Evolutionary conservation across 2,888 invertebrate species (phyloP).

Genomic region (Gisinianus flammeolus): DNA sequence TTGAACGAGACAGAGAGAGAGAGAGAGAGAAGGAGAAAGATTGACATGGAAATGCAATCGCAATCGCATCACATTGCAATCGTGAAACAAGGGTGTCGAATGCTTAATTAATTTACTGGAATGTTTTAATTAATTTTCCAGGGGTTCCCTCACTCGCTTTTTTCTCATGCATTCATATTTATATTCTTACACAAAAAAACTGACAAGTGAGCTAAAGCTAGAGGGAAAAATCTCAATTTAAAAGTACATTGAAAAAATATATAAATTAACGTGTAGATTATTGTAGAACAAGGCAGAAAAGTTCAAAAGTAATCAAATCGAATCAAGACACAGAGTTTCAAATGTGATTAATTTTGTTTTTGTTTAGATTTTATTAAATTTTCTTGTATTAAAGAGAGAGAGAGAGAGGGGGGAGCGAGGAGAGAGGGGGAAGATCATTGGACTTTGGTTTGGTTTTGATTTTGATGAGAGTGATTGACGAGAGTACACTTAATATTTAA

Average conservation of each 20-base stretch:
- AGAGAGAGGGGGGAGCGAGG: too few species aligned
- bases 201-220: background rate
- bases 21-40: conserved; percentile 2
- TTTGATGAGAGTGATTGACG: too few species aligned
- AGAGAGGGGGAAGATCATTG: too few species aligned
- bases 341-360: too few species aligned
- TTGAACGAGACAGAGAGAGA: background rate
- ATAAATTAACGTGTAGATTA: background rate
- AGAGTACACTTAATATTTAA: background rate
- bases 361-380: too few species aligned
- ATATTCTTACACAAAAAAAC: background rate
- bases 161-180: background rate
- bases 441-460: too few species aligned
- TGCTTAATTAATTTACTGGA: conserved; percentile 24
- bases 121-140: conserved; percentile 22
- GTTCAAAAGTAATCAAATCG: background rate
- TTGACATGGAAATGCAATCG: conserved; percentile 8
- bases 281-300: background rate
- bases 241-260: background rate
- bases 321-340: background rate
- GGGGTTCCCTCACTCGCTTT: background rate
- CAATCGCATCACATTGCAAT: too few species aligned
- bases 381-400: too few species aligned
- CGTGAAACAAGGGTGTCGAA: conserved; percentile 11
- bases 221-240: background rate